Base-by-base conservation (phyloP, 2,797 vertebrate species). In the Gadopsis marmoratus region DNA sequence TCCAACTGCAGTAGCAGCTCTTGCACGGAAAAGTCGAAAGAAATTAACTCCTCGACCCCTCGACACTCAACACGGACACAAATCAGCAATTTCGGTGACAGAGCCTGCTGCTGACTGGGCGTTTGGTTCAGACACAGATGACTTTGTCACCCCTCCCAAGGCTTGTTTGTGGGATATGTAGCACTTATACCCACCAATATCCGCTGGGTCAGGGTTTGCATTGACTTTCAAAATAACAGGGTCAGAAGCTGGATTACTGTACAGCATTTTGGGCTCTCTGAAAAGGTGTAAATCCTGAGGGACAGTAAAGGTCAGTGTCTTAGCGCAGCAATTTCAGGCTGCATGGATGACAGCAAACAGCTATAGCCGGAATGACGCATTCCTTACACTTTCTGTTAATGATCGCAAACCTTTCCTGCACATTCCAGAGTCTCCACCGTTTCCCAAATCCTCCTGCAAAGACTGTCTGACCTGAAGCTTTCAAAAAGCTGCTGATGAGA, bases 31-130 rank as follows among this genome's bases (percentile, higher is more conserved):
- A 76, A 79, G 76, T 73, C n/a, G 7, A 70, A 84, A 55, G 55
- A 87, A 81, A 85, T 89, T 55, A 88, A 83, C 78, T 81, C 72
- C 70, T 83, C n/a, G 74, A 86, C 79, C 85, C 33, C 41, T 76
- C 11, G 51, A 87, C 82, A 83, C 80, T 88, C 56, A 83, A 91
- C 83, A 81, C 89, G 86, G 84, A 88, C 82, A 89, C 85, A 87
- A 90, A 89, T 87, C 89, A 89, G 86, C 89, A 79, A 54, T 84
- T 88, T 85, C 64, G 39, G 78, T 66, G 76, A 64, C 62, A 56
- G 72, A 83, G 71, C 43, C 79, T 69, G 78, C 86, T 87, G 88
- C 88, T 89, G 90, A 91, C 86, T 33, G 79, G 61, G 74, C 82
- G 16, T 79, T 88, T 74, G 73, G 67, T 81, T 79, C 78, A 81